Percentiles rank a stretch among this genome's conserved stretches.
Conservation (phyloP, 2,113 vertebrate species). For the Pipa parva region DNA sequence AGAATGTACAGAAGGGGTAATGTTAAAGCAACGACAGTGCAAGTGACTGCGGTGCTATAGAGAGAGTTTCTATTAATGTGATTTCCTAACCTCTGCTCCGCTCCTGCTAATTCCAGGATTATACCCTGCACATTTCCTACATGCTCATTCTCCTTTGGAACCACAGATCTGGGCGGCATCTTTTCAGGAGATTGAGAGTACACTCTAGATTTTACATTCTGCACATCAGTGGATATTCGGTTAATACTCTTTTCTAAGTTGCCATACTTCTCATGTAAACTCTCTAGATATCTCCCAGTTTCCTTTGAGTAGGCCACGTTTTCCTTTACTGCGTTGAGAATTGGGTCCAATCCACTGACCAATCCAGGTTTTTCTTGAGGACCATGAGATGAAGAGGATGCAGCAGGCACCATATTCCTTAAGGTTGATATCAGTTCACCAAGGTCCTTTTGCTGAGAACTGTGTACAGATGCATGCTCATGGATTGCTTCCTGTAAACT, state of each 20-base stretch:
- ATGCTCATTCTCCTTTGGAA: slow-evolving; percentile 46
- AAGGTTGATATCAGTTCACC: slow-evolving; percentile 67
- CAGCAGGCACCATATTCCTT: slow-evolving; percentile 57
- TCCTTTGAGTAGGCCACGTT: slow-evolving; percentile 67
- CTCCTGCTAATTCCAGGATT: slow-evolving; percentile 66
- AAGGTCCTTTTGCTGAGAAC: slow-evolving; percentile 79
- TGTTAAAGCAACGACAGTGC: slow-evolving; percentile 65
- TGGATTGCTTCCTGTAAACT: slow-evolving; percentile 88
- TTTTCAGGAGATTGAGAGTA: slow-evolving; percentile 46
- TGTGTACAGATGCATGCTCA: slow-evolving; percentile 79
- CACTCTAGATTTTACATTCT: slow-evolving; percentile 54
- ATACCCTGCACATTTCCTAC: slow-evolving; percentile 52
- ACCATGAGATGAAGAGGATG: slow-evolving; percentile 35
- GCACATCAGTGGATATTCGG: slow-evolving; percentile 57
- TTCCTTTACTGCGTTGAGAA: slow-evolving; percentile 64
- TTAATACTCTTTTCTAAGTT: slow-evolving; percentile 60
- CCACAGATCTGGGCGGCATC: slow-evolving; percentile 26
- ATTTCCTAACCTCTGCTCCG: slow-evolving; percentile 68
- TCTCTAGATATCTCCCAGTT: slow-evolving; percentile 59
- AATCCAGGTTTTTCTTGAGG: slow-evolving; percentile 35
- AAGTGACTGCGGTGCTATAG: slow-evolving; percentile 74
- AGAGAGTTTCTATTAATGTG: slow-evolving; percentile 72
- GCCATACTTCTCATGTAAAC: slow-evolving; percentile 61
- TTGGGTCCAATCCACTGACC: slow-evolving; percentile 53
- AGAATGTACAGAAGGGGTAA: slow-evolving; percentile 81